These are phyloP conservation scores for Alethe castanea DNA, from an alignment of 2,113 vertebrate genomes.

Conservation along the genomic window DNA sequence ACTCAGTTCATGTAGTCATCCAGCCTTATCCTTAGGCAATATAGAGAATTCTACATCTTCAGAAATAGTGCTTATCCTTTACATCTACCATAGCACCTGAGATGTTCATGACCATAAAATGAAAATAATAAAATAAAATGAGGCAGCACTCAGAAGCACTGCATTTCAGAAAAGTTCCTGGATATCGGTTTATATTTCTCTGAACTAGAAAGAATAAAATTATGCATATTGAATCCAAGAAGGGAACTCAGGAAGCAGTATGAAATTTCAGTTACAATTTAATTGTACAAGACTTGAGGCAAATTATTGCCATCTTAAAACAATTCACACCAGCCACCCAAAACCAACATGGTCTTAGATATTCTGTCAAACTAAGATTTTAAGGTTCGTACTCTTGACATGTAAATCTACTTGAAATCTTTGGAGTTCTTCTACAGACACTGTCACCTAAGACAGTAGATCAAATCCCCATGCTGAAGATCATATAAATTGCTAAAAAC, in stretches of 20 bases:
- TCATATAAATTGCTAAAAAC: neutral
- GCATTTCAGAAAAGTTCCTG: neutral
- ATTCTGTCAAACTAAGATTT: neutral
- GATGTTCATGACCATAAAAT: neutral
- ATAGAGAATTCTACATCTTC: neutral
- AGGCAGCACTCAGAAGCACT: neutral
- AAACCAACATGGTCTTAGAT: neutral
- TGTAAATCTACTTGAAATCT: neutral
- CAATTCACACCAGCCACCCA: neutral
- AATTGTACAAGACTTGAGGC: neutral
- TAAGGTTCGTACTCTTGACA: neutral
- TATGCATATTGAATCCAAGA: neutral
- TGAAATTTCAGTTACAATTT: slow-evolving; percentile 11
- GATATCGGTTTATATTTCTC: neutral
- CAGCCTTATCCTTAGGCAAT: neutral
- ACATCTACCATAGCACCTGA: neutral
- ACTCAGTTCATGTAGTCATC: neutral
- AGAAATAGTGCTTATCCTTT: neutral
- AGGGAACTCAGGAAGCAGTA: neutral
- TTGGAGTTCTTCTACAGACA: neutral
- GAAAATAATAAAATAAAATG: neutral
- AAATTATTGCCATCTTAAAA: neutral
- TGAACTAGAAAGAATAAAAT: slow-evolving; percentile 10
- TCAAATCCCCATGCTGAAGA: neutral
- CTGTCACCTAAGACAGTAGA: neutral